Conservation (phyloP, 2,888 invertebrate genomes). For the Helobdella robusta region DNA sequence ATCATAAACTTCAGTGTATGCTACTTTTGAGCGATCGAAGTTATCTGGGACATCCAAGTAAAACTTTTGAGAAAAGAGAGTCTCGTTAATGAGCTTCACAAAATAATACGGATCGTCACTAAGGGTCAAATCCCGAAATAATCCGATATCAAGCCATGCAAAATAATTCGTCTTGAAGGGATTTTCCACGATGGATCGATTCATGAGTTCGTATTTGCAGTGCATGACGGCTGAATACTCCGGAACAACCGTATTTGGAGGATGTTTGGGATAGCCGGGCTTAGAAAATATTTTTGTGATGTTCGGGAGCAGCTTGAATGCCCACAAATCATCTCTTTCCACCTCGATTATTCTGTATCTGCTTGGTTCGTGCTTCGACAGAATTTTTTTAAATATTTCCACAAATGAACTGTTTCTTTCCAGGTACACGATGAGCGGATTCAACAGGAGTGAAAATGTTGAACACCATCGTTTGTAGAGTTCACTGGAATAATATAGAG, state of each 20-base stretch:
- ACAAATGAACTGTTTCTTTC: conserved; percentile 35
- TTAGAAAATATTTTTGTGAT: conserved; percentile 38
- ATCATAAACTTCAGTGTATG: conserved; percentile 27
- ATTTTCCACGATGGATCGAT: conserved; percentile 36
- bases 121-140: conserved; percentile 37
- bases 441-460: conserved; percentile 38
- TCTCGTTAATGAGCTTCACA: neutral
- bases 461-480: conserved; percentile 40
- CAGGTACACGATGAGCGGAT: conserved; percentile 40
- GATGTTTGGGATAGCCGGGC: conserved; percentile 38
- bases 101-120: neutral
- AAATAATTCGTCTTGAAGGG: conserved; percentile 39
- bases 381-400: conserved; percentile 30
- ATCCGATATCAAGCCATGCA: conserved; percentile 42
- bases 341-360: conserved; percentile 36
- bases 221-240: conserved; percentile 44
- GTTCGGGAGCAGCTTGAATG: conserved; percentile 36
- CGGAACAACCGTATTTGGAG: conserved; percentile 41
- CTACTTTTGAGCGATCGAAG: no score
- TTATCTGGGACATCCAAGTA: no score
- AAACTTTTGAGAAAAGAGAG: no score
- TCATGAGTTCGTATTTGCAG: conserved; percentile 42
- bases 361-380: conserved; percentile 32
- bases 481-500: conserved; percentile 17
- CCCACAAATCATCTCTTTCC: conserved; percentile 36